A percentile compares a stretch with the other conserved stretches of the same genome.
Conservation (phyloP, 1,140 invertebrate genomes). For the Mesaphorura yosii region DNA sequence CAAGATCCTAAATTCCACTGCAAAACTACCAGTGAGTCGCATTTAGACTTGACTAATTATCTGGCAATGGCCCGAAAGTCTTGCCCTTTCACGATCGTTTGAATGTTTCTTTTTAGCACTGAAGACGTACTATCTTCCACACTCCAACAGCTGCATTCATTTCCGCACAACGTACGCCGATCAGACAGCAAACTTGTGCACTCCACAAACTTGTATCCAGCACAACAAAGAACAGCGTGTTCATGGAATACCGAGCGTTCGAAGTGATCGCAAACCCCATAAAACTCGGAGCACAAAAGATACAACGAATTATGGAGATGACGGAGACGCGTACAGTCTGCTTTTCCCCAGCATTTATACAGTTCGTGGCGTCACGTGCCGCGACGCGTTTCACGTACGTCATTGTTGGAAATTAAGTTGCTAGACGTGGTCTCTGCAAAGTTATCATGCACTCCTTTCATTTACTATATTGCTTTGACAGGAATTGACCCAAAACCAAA, state of each 20-base stretch:
- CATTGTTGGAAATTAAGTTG: background rate
- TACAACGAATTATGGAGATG: slow-evolving; percentile 26
- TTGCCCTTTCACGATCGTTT: background rate
- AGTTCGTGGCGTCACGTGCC: slow-evolving; percentile 16
- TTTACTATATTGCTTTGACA: slow-evolving; percentile 5
- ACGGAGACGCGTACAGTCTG: slow-evolving; percentile 27
- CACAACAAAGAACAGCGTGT: slow-evolving; percentile 13
- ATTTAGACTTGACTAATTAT: background rate
- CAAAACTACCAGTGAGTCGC: slow-evolving; percentile 18
- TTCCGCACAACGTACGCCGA: slow-evolving; percentile 28
- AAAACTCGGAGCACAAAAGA: slow-evolving; percentile 20
- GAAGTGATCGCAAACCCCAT: slow-evolving; percentile 10
- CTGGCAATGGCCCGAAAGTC: background rate
- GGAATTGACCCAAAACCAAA: slow-evolving; percentile 19
- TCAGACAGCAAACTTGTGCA: slow-evolving; percentile 19
- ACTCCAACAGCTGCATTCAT: slow-evolving; percentile 24
- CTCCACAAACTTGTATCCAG: slow-evolving; percentile 5
- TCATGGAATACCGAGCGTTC: slow-evolving; percentile 26
- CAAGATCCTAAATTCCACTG: slow-evolving; percentile 18
- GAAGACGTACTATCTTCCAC: slow-evolving; percentile 19
- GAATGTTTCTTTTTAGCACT: slow-evolving; percentile 16
- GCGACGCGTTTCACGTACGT: slow-evolving; percentile 25
- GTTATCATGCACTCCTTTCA: background rate
- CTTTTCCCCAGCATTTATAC: slow-evolving; percentile 28
- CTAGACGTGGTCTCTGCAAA: background rate